A percentile compares a stretch with the other conserved stretches of the same genome.
Conservation (phyloP, 2,797 vertebrate species). For the Poecilia velifera region DNA sequence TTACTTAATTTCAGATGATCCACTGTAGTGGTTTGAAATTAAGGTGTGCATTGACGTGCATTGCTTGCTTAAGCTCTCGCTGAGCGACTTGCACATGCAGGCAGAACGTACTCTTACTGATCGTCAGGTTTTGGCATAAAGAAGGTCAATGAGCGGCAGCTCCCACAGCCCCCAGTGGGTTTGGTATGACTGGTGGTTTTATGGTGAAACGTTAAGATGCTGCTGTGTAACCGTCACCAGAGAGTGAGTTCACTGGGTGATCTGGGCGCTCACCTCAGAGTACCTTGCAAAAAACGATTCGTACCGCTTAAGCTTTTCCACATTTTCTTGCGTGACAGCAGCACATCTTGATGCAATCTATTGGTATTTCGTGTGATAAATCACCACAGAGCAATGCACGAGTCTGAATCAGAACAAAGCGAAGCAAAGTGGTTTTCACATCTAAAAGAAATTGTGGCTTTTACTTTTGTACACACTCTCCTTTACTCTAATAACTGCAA, state of each 20-base stretch:
- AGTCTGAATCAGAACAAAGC: not conserved
- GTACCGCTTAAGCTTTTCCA: not conserved
- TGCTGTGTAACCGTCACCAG: slow-evolving; percentile 4
- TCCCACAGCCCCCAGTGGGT: not conserved
- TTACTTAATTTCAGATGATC: not conserved
- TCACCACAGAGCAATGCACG: not conserved
- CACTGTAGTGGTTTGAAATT: not conserved
- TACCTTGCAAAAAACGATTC: not conserved
- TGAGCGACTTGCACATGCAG: not conserved
- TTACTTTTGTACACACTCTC: not conserved
- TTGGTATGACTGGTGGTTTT: slow-evolving; percentile 24
- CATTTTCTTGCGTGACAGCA: not conserved
- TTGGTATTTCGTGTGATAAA: not conserved
- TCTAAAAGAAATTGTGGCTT: not conserved
- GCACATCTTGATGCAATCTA: not conserved
- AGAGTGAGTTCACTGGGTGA: slow-evolving; percentile 2
- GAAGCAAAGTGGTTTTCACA: not conserved
- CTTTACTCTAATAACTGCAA: not conserved
- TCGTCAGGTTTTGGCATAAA: not conserved
- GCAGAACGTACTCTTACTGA: not conserved
- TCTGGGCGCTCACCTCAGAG: slow-evolving; percentile 4
- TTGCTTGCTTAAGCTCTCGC: not conserved
- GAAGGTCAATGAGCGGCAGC: not conserved
- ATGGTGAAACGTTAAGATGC: slow-evolving; percentile 10
- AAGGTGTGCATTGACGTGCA: not conserved